phyloP scores from a whole-genome alignment of 2,113 vertebrate genomes.

The Symphodus melops region DNA sequence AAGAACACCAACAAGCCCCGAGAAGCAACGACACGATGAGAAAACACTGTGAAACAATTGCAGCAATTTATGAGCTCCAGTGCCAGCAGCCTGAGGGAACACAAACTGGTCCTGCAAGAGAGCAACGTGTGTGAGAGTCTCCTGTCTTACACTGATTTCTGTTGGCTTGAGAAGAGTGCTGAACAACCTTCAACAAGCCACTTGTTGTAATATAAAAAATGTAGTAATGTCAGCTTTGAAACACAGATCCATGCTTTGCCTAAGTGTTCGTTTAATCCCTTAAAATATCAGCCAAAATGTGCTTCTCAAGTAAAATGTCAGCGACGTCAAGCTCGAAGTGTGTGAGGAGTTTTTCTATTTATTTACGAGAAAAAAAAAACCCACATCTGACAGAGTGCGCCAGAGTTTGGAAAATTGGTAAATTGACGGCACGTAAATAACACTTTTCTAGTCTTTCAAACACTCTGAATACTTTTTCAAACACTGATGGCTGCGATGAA shows the following conservation, averaged over 20 bases:
- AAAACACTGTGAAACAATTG: conserved; percentile 14
- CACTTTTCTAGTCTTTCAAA: no score
- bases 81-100: conserved; percentile 23
- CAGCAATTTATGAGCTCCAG: background rate
- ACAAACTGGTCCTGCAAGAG: conserved; percentile 1
- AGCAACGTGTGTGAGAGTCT: background rate
- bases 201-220: no score
- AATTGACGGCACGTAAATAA: no score
- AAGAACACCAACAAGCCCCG: background rate
- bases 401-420: no score
- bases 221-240: background rate
- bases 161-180: background rate
- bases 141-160: background rate
- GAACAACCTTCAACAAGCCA: no score
- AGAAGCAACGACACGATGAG: background rate
- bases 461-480: background rate
- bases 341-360: no score
- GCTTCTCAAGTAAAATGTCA: no score
- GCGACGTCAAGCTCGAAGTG: no score
- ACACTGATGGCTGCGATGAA: background rate
- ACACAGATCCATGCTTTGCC: background rate
- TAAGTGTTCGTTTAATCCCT: no score
- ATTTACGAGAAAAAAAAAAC: no score
- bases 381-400: no score
- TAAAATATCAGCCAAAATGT: no score